Percentiles rank a stretch among this genome's conserved stretches.
Evolutionary conservation across 2,797 vertebrate species (phyloP).

Genomic region (Acomys russatus): DNA sequence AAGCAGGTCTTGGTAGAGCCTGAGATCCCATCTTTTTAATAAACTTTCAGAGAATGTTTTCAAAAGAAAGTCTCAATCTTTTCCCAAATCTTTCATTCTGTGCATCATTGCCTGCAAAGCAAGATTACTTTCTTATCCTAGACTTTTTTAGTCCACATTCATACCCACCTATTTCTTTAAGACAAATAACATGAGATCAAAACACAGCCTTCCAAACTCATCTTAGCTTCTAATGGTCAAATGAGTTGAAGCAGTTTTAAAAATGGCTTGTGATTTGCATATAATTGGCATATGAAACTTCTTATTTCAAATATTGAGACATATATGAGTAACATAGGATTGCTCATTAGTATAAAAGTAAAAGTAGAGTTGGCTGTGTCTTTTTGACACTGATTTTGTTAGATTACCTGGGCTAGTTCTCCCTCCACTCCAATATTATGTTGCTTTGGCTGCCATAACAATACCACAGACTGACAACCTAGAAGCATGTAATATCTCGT

Average conservation of each 20-base stretch:
- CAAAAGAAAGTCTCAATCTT: background rate
- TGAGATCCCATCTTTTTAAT: background rate
- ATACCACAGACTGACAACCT: background rate
- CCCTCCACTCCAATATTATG: background rate
- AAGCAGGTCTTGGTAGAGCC: background rate
- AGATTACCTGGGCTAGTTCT: background rate
- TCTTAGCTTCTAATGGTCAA: background rate
- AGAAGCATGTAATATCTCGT: background rate
- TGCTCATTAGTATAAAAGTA: conserved; percentile 7
- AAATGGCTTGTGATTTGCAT: background rate
- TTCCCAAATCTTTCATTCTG: background rate
- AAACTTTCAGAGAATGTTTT: background rate
- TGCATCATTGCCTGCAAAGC: background rate
- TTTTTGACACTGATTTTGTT: background rate
- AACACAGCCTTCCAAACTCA: background rate
- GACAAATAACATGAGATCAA: background rate
- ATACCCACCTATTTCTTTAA: background rate
- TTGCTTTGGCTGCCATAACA: background rate
- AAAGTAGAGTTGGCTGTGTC: background rate
- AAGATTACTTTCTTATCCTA: background rate
- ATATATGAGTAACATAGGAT: background rate
- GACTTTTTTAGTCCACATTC: background rate
- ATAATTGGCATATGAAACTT: background rate
- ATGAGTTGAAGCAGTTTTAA: background rate
- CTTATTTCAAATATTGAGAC: conserved; percentile 10